A percentile compares a stretch with the other conserved stretches of the same genome.
These are phyloP conservation scores for Graphium colonna DNA, from an alignment of 2,888 invertebrate genomes.

Conservation along the genomic window DNA sequence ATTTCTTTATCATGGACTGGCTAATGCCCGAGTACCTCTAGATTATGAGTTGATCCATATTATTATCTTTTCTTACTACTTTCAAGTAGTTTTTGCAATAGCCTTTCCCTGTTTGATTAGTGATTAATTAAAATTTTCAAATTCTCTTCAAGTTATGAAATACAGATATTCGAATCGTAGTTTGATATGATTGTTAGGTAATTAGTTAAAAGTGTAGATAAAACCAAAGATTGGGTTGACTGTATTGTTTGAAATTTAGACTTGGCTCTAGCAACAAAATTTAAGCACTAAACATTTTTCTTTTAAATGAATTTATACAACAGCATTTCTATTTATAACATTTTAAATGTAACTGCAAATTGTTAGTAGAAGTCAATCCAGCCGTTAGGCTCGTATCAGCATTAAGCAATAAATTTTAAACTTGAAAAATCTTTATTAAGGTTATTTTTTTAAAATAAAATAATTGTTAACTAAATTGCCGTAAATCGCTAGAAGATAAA, in stretches of 20 bases:
- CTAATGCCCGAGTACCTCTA: too few species aligned
- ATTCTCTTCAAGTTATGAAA: background rate
- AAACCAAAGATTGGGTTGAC: slow-evolving; percentile 22
- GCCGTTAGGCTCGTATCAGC: too few species aligned
- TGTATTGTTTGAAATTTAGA: slow-evolving; percentile 10
- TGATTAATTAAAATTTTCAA: background rate
- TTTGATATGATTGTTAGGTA: slow-evolving; percentile 6
- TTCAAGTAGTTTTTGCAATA: too few species aligned
- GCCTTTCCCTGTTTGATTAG: background rate
- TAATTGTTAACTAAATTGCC: background rate
- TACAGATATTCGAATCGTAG: slow-evolving; percentile 8
- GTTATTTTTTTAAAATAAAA: background rate
- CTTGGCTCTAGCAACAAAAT: background rate
- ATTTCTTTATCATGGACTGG: too few species aligned
- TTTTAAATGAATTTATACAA: too few species aligned
- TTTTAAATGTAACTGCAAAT: too few species aligned
- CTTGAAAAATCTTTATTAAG: background rate
- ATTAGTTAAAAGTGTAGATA: slow-evolving; percentile 12
- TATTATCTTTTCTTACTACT: too few species aligned
- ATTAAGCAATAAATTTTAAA: background rate
- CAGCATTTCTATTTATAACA: background rate
- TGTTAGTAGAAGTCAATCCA: too few species aligned
- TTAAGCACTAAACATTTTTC: background rate
- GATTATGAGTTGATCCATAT: too few species aligned
- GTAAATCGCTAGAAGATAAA: background rate